Base-by-base conservation (phyloP, 2,113 vertebrate genomes). In the Conger conger region DNA sequence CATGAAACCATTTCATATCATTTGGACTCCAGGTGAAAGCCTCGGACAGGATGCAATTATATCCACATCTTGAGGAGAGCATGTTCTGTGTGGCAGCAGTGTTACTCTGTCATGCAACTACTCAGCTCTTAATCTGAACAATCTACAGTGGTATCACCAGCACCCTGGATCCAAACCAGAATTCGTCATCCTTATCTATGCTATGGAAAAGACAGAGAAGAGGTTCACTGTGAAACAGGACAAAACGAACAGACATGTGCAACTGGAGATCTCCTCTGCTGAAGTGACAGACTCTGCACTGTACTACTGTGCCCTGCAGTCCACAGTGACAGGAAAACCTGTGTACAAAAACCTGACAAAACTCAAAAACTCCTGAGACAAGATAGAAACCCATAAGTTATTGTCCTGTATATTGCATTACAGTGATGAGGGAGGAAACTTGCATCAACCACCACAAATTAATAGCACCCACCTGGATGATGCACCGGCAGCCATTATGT, bases 231-330 rank as follows among this genome's bases (percentile, higher is more conserved):
- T 82, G 50, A 15, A 6, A 78, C 38, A 77, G 7, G 33, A 83
- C 38, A 5, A 79, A 54, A 45, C 63, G 23, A 27, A n/a, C n/a
- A n/a, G n/a, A n/a, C n/a, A n/a, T n/a, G 45, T 3, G 83, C 80
- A 27, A 85, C 84, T 89, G 63, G 40, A 73, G 0, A 86, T 88
- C 84, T 84, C 78, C 33, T 54, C 84, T 84, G 85, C 83, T 79
- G 35, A 83, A 84, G 35, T 86, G 73, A 42, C 86, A 83, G 88
- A 90, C 60, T 88, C 87, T 83, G 87, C 81, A 36, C 16, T 87
- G 27, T 90, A 90, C 40, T 87, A 86, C 85, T 89, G 88, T 54
- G 88, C 88, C 3, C 23, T 88, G 85, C 0, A 0, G 86, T 82
- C 86, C 86, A 86, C 85, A 81, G 89, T 86, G 86, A 73, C 83